Evolutionary conservation across 2,888 invertebrate genomes (phyloP), one percentile per base, ranked within the genome.

Genomic region (Apotomis turbidana): DNA sequence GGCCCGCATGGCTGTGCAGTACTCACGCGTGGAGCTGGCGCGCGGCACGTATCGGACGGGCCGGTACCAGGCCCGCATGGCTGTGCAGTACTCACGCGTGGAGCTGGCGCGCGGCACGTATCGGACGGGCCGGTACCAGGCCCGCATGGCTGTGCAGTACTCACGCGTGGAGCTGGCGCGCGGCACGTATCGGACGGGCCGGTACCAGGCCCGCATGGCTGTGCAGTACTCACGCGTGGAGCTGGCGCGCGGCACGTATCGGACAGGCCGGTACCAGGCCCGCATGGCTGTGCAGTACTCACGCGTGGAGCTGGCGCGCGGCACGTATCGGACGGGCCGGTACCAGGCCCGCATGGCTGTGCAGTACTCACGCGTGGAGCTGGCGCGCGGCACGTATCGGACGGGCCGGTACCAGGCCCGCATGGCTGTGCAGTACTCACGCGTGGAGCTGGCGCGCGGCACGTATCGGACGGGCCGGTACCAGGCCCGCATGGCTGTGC

Each of bases 231-330:
- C 13, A 71, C 71, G n/a, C 8, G 71, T 41, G 15, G 78, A 52
- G 74, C 73, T 75, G 68, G 71, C 55, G 27, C 60, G 46, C 9
- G 63, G 59, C 13, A n/a, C n/a, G n/a, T n/a, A n/a, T n/a, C n/a
- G n/a, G n/a, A n/a, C n/a, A n/a, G n/a, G 3, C 9, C 55, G 13
- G 13, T 3, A 55, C 15, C 49, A 59, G 62, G 44, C 8, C 10
- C 5, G 15, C 41, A 49, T 8, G 44, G 46, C 27, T 27, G 27
- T 2, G 2, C 27, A 2, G 0, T 66, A 71, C 66, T 71, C 13
- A 71, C 71, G n/a, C 8, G 71, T 49, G 15, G 78, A 52, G 74
- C 73, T 75, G 68, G 71, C 51, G 27, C 60, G 46, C 5, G 63
- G 59, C 41, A n/a, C n/a, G n/a, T n/a, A n/a, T n/a, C n/a, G n/a